Evolutionary conservation across 2,888 invertebrate genomes (phyloP).

Genomic region (Pollenia amentaria): DNA sequence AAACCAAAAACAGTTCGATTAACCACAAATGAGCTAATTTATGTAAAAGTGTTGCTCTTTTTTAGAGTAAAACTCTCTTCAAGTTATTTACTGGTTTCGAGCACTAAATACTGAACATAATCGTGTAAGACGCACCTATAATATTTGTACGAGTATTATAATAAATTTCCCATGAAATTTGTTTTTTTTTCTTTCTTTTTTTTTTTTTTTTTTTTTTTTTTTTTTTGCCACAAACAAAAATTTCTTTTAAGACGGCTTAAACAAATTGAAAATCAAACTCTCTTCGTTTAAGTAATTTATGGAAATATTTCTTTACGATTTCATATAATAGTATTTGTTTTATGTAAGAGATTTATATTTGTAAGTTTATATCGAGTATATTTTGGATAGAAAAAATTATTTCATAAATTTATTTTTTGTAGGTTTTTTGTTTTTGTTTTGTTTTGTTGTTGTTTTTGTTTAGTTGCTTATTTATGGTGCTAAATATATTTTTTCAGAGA

Average conservation of each 20-base stretch:
- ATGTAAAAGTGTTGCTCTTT: no score
- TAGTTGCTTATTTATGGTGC: no score
- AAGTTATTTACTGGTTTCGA: background rate
- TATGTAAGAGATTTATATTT: slow-evolving; percentile 2
- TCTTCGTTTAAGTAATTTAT: background rate
- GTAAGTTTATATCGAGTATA: background rate
- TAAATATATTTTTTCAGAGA: no score
- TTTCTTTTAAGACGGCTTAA: background rate
- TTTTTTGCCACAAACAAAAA: background rate
- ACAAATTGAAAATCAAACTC: slow-evolving; percentile 4
- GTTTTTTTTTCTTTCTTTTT: background rate
- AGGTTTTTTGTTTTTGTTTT: background rate
- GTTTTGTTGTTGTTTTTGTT: background rate
- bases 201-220: background rate
- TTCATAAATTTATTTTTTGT: background rate
- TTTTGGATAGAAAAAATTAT: background rate
- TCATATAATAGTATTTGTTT: slow-evolving; percentile 16
- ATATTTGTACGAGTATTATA: background rate
- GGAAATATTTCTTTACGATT: background rate
- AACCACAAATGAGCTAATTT: no score
- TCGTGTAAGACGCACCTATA: background rate
- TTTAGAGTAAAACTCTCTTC: no score
- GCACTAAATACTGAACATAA: background rate
- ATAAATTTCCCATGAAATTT: slow-evolving; percentile 8
- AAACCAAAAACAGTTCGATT: no score